Evolutionary conservation across 2,113 vertebrate genomes (phyloP), one percentile per base, ranked within the genome.

Genomic region (Microtus richardsoni): DNA sequence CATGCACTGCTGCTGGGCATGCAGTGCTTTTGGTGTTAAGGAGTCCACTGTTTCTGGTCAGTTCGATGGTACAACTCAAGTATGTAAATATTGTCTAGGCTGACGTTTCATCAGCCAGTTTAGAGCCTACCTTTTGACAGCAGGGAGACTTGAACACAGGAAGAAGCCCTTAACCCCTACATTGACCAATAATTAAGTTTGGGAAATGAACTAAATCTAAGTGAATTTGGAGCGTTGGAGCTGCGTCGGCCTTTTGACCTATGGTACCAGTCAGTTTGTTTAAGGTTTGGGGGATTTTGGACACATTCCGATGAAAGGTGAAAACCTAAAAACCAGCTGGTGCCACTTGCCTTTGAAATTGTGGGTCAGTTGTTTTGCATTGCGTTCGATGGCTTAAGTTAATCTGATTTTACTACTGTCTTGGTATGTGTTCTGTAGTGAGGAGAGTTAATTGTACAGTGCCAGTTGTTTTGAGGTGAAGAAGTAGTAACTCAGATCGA

Each of bases 401-500:
- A 95, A 92, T 95, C 33, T 79, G 79, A 91, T 92, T 97, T 87
- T 47, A 70, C 82, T 85, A 36, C 88, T 95, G 93, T 98, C 98
- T 93, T 97, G 97, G 95, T 95, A 88, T 91, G 9, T 97, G 74
- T 96, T 80, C 87, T 19, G 8, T 58, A 66, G 68, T 97, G 95
- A 97, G 95, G 89, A 16, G 88, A 94, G 94, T 96, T 98, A 97
- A 98, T 98, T 98, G 96, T 91, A 73, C 89, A 30, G 64, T 94
- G 66, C n/a, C 68, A 93, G 87, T 97, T 98, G 96, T 96, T 98
- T 89, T 95, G 96, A 97, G 93, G 88, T 96, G 95, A 98, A 97
- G 96, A 83, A 95, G 93, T 62, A 95, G 89, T 95, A 93, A 96
- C 92, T 98, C 60, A 95, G 60, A 92, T 97, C 0, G 52, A 98